phyloP scores from a whole-genome alignment of 2,888 invertebrate species.

The Apamea anceps region DNA sequence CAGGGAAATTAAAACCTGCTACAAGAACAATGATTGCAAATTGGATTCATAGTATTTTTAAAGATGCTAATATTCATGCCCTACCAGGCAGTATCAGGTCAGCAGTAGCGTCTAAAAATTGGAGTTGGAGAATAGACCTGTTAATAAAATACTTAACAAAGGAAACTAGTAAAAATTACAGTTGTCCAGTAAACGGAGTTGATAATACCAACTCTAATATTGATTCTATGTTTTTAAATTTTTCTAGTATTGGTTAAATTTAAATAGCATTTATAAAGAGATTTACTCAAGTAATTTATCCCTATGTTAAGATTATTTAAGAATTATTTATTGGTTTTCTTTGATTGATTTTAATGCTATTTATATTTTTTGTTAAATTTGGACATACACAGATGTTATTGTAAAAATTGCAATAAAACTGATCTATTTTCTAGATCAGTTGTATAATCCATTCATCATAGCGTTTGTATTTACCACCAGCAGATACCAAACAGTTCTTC shows the following conservation, averaged over 20 bases:
- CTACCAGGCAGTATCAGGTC: conserved; percentile 7
- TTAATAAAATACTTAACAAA: not conserved
- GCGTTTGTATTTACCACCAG: conserved; percentile 1
- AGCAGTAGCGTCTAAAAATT: conserved; percentile 5
- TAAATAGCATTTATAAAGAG: not conserved
- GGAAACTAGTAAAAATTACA: not conserved
- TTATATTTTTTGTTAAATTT: not conserved
- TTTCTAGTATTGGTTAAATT: not conserved
- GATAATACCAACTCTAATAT: not conserved
- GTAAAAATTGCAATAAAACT: not conserved
- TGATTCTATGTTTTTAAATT: not conserved
- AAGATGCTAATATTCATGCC: not conserved
- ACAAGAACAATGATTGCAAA: not conserved
- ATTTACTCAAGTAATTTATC: too few relatives aligned
- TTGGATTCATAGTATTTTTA: not conserved
- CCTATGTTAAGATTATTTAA: too few relatives aligned
- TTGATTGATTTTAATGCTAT: too few relatives aligned
- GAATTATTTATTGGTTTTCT: too few relatives aligned
- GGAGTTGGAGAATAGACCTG: conserved; percentile 4
- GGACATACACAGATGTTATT: not conserved
- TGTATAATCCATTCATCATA: not conserved
- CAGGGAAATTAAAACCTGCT: conserved; percentile 1
- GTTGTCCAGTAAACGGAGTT: not conserved
- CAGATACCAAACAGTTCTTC: conserved; percentile 10
- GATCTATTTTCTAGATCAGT: not conserved